phyloP scores from a whole-genome alignment of 2,113 vertebrate genomes.

The Psettodes erumei region DNA sequence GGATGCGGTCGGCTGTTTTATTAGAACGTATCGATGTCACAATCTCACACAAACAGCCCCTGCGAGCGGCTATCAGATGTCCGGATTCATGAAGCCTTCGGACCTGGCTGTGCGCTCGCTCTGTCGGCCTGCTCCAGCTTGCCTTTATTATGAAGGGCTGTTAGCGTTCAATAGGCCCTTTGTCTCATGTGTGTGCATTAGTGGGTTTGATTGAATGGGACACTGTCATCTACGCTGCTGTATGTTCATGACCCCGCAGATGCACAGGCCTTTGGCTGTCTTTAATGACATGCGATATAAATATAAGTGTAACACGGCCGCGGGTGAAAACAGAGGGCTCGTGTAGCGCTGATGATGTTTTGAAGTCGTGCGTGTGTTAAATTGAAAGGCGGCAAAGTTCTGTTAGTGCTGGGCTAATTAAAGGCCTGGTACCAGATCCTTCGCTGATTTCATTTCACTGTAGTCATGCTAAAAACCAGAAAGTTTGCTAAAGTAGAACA shows the following conservation, averaged over 20 bases:
- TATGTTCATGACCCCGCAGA: conserved; percentile 37
- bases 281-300: conserved; percentile 16
- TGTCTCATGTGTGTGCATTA: conserved; percentile 61
- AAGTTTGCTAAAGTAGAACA: neutral
- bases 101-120: conserved; percentile 70
- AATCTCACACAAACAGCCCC: conserved; percentile 67
- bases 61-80: conserved; percentile 80
- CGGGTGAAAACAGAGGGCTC: neutral
- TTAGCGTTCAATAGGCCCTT: conserved; percentile 84
- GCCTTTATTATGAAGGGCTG: conserved; percentile 81
- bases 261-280: conserved; percentile 1
- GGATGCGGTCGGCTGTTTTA: conserved; percentile 74
- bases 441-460: conserved; percentile 4
- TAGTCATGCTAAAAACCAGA: no score
- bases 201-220: conserved; percentile 50
- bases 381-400: neutral
- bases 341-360: neutral
- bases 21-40: conserved; percentile 75
- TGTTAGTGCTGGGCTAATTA: neutral
- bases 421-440: neutral
- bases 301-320: conserved; percentile 13
- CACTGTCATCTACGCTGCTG: conserved; percentile 43
- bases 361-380: neutral
- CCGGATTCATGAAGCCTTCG: conserved; percentile 80
- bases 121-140: conserved; percentile 74